A percentile compares a stretch with the other conserved stretches of the same genome.
Conservation (phyloP, 2,113 vertebrate species). For the Callospermophilus lateralis region DNA sequence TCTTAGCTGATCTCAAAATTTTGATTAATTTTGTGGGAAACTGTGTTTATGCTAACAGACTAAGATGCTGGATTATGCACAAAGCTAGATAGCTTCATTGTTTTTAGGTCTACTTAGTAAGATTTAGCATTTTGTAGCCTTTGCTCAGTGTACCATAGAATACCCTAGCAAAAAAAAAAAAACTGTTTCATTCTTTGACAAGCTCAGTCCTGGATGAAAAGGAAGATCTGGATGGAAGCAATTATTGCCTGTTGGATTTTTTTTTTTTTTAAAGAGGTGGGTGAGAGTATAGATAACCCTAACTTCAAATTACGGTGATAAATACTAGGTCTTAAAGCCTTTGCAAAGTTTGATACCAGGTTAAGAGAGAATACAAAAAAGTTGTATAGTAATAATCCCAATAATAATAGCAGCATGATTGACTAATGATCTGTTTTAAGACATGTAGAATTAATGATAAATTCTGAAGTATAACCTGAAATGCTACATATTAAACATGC, state of each 20-base stretch:
- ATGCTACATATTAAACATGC: neutral
- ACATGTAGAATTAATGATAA: neutral
- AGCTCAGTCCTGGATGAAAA: neutral
- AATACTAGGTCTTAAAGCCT: neutral
- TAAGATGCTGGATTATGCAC: neutral
- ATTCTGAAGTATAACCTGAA: neutral
- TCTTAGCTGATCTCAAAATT: neutral
- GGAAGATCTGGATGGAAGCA: neutral
- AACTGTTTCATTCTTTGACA: neutral
- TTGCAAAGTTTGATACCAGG: neutral
- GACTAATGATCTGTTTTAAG: neutral
- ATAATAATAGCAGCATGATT: neutral
- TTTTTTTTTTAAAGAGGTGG: neutral
- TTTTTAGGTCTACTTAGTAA: neutral
- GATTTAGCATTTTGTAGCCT: neutral
- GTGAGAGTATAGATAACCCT: neutral
- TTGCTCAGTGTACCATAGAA: slow-evolving; percentile 12
- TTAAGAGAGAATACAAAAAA: neutral
- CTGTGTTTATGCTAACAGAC: neutral
- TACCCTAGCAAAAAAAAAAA: neutral
- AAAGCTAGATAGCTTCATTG: neutral
- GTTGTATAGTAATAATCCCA: neutral
- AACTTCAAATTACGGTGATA: neutral
- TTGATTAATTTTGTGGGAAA: slow-evolving; percentile 2
- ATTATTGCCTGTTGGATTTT: neutral